Base-by-base conservation (phyloP, 2,888 invertebrate genomes). In the Scaptomyza tumidula region DNA sequence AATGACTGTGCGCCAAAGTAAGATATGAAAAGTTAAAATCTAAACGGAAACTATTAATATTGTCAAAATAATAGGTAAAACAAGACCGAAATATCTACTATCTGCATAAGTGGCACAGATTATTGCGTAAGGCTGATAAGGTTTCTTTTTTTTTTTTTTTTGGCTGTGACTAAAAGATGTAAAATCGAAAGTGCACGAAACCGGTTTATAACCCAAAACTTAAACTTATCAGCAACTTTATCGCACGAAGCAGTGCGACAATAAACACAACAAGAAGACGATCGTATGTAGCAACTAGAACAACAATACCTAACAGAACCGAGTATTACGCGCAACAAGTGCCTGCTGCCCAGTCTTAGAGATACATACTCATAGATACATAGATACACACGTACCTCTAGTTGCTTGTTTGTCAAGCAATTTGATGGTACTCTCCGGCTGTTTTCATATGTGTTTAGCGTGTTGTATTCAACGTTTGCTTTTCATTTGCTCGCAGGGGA, bases 361-460 rank as follows among this genome's bases (percentile, higher is more conserved):
- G 71, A 61, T 62, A 62, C 46, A 55, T 56, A 68, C 61, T 52
- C 37, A 48, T 27, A 58, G 63, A 67, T 64, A 70, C 60, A 43
- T 16, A 44, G 27, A 16, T 13, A 45, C 46, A 62, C 16, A 46
- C 27, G 24, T 24, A 33, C 33, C 39, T 43, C 43, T 56, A 65
- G 41, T 53, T 82, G 35, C 49, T 50, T 50, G 54, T 83, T 86
- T 83, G 84, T 78, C 56, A 76, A 86, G 78, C 86, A 86, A 86
- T 86, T 83, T 85, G 58, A 74, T 73, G 73, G 49, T 55, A 73
- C 72, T 45, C 52, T 62, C 63, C 63, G 49, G n/a, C 45, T 65
- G 48, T 52, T 41, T 55, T 61, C n/a, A 29, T 52, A 43, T 50
- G 64, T 69, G 29, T 29, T 29, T 29, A 52, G 39, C 50, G 70